Base-by-base conservation (phyloP, 2,797 vertebrate genomes). In the Novumbra hubbsi region DNA sequence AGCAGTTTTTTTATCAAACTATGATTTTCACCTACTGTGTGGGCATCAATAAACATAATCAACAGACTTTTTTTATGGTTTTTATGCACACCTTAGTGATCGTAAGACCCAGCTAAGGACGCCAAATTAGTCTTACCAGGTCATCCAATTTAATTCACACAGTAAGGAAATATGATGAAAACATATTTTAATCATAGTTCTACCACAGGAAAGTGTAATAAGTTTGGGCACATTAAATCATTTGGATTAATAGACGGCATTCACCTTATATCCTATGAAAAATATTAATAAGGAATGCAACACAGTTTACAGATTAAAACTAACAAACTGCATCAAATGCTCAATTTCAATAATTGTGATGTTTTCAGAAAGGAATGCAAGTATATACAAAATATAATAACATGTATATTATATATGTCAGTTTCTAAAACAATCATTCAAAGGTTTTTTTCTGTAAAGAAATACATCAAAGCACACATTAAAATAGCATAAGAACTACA, bases 281-380 rank as follows among this genome's bases (percentile, higher is more conserved):
- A 92, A 93, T 89, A 93, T 89, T 91, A 92, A 92, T 89, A 90
- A 86, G 89, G 88, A 87, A 89, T 87, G 90, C 82, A 87, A 90
- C 84, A 81, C 82, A 84, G 87, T 83, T 91, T 85, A 88, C 80
- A 86, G 82, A 87, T 90, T 85, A 88, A 89, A 86, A 89, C 84
- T 75, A 90, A 85, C 83, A 83, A 78, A 83, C 83, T 84, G 86
- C 85, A 50, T 17, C 15, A 17, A 0, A 11, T 1, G 15, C 49
- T 50, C 15, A 50, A 50, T 50, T 50, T 63, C 60, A 16, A 64
- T 15, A 32, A 64, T 64, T 2, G 15, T 27, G 15, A 32, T 64
- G 27, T 41, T 11, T 41, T 45, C 41, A n/a, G 27, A 5, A 45
- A 2, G 3, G 28, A 45, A 50, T 17, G 57, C 30, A 45, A 49